These are phyloP conservation scores for Drosophila repleta DNA, from an alignment of 1,140 invertebrate genomes.

Conservation along the genomic window DNA sequence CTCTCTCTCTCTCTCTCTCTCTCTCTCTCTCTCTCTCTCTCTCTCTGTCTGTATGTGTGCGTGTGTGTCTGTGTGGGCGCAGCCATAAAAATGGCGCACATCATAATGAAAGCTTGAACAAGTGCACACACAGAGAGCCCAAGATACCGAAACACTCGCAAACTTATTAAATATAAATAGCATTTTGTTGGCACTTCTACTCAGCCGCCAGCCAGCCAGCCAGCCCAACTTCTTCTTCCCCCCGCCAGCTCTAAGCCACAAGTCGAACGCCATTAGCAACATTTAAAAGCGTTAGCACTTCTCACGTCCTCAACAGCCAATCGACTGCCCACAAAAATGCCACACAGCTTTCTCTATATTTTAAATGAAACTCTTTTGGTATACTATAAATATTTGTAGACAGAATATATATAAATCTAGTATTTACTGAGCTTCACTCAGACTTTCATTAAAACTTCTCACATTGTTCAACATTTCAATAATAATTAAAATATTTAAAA, in stretches of 20 bases:
- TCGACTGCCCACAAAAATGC: constrained; percentile 22
- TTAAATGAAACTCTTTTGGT: too few relatives aligned
- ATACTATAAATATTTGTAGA: too few relatives aligned
- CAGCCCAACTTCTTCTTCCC: not conserved
- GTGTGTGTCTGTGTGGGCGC: not conserved
- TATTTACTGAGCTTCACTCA: too few relatives aligned
- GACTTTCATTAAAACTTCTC: too few relatives aligned
- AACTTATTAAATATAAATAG: constrained; percentile 55
- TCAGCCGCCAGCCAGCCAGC: not conserved
- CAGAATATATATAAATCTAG: too few relatives aligned
- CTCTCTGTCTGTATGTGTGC: not conserved
- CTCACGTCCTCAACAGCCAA: constrained; percentile 26
- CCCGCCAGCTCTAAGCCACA: not conserved
- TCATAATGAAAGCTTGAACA: constrained; percentile 39
- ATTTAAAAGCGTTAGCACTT: constrained; percentile 3
- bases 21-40: too few relatives aligned
- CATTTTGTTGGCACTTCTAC: constrained; percentile 27
- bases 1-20: too few relatives aligned
- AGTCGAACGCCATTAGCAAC: constrained; percentile 21
- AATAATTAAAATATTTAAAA: too few relatives aligned
- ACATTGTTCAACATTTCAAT: too few relatives aligned
- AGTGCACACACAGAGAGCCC: constrained; percentile 9
- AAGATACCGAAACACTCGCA: constrained; percentile 35
- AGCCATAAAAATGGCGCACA: constrained; percentile 22
- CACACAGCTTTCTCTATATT: not conserved